A percentile compares a stretch with the other conserved stretches of the same genome.
phyloP scores from a whole-genome alignment of 2,888 invertebrate species.

The Lasioglossum leucozonium region DNA sequence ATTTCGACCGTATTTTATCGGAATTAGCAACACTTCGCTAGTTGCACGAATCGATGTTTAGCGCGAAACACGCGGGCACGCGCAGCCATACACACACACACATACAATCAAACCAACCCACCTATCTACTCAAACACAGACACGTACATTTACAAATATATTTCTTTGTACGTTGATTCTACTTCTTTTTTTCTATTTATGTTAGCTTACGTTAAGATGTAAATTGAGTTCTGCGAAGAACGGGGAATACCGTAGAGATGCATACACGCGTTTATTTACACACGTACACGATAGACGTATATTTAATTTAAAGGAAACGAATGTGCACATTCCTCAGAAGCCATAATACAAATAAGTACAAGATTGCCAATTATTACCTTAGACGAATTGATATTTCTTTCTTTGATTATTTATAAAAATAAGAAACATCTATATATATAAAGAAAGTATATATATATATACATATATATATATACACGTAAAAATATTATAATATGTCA shows the following conservation, averaged over 20 bases:
- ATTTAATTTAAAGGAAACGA: conserved; percentile 68
- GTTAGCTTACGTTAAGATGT: conserved; percentile 35
- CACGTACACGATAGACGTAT: conserved; percentile 24
- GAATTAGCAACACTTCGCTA: conserved; percentile 31
- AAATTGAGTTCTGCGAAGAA: conserved; percentile 28
- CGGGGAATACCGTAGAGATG: conserved; percentile 34
- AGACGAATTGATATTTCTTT: conserved; percentile 75
- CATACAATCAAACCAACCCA: background rate
- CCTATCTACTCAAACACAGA: background rate
- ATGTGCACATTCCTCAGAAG: conserved; percentile 83
- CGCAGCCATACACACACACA: background rate
- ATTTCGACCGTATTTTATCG: conserved; percentile 32
- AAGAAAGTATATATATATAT: conserved; percentile 60
- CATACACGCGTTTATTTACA: conserved; percentile 54
- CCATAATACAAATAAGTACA: conserved; percentile 80
- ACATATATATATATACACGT: conserved; percentile 59
- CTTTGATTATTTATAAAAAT: conserved; percentile 76
- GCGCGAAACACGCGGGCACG: conserved; percentile 14
- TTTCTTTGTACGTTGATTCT: conserved; percentile 34
- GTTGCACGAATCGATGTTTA: conserved; percentile 39
- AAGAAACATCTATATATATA: conserved; percentile 50
- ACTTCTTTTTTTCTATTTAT: conserved; percentile 44
- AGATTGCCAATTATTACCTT: conserved; percentile 82
- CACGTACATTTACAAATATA: background rate
- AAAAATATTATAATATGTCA: conserved; percentile 77